Evolutionary conservation across 1,140 invertebrate genomes (phyloP).

Genomic region (Chelonus insularis): DNA sequence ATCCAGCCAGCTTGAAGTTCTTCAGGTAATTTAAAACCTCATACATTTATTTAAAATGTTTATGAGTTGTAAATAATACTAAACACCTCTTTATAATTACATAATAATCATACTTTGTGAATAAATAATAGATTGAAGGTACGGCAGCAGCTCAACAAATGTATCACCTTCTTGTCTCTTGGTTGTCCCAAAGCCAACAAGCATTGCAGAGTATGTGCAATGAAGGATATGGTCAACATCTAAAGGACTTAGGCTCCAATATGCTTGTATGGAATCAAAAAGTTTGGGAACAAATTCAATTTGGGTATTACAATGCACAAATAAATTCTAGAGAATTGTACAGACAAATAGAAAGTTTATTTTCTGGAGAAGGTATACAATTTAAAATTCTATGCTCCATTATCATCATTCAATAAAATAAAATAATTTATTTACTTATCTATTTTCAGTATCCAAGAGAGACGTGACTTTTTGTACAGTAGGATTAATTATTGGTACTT

Average conservation of each 20-base stretch:
- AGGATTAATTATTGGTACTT: slow-evolving; percentile 58
- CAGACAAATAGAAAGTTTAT: slow-evolving; percentile 40
- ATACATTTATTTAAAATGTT: background rate
- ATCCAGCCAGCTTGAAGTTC: slow-evolving; percentile 46
- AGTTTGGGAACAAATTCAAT: slow-evolving; percentile 42
- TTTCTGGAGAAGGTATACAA: slow-evolving; percentile 38
- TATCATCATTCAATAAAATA: too few relatives aligned
- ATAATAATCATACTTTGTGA: too few relatives aligned
- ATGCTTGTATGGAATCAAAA: slow-evolving; percentile 44
- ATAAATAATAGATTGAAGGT: slow-evolving; percentile 58
- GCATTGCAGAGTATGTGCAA: slow-evolving; percentile 47
- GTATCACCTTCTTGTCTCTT: slow-evolving; percentile 48
- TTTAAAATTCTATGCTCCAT: too few relatives aligned
- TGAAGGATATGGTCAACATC: slow-evolving; percentile 45
- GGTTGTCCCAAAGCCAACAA: slow-evolving; percentile 43
- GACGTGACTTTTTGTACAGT: slow-evolving; percentile 59
- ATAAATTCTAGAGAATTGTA: slow-evolving; percentile 47
- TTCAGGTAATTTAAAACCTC: slow-evolving; percentile 48
- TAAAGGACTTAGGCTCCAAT: slow-evolving; percentile 44
- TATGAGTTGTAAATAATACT: too few relatives aligned
- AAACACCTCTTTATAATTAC: too few relatives aligned
- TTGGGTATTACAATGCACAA: slow-evolving; percentile 42
- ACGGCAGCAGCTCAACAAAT: slow-evolving; percentile 48
- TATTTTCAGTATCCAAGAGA: slow-evolving; percentile 55
- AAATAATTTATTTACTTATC: too few relatives aligned